phyloP scores from a whole-genome alignment of 2,888 invertebrate genomes.

The Ferdinandea cuprea region DNA sequence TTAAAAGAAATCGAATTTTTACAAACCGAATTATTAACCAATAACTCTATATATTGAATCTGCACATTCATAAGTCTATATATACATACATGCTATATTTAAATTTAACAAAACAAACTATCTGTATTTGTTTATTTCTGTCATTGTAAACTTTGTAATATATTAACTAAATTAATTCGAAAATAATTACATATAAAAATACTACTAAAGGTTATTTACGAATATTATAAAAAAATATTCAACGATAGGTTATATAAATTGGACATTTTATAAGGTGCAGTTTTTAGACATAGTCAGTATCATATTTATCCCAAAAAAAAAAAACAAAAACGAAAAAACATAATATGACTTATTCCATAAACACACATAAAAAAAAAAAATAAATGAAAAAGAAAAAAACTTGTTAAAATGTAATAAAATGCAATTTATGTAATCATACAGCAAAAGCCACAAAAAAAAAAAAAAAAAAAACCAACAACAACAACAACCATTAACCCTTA shows the following conservation, averaged over 20 bases:
- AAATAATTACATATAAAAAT: constrained; percentile 40
- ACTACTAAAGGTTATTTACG: constrained; percentile 52
- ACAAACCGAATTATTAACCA: constrained; percentile 64
- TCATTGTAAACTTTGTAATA: constrained; percentile 58
- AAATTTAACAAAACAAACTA: constrained; percentile 13
- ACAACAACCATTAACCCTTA: constrained; percentile 53
- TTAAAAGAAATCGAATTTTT: constrained; percentile 68
- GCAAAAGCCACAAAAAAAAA: constrained; percentile 71
- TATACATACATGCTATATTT: constrained; percentile 30
- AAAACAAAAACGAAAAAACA: no score
- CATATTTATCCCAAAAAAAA: constrained; percentile 39
- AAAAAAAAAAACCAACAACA: no score
- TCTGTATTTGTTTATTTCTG: constrained; percentile 31
- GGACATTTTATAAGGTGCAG: constrained; percentile 58
- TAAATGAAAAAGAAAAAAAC: constrained; percentile 54
- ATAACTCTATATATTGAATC: constrained; percentile 61
- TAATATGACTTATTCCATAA: constrained; percentile 60
- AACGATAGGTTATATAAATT: constrained; percentile 60
- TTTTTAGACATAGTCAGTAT: constrained; percentile 48
- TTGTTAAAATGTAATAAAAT: constrained; percentile 73
- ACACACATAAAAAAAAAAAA: constrained; percentile 30
- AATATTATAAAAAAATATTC: constrained; percentile 56
- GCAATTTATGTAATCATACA: constrained; percentile 69
- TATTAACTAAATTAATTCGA: constrained; percentile 32
- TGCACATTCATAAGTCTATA: constrained; percentile 47